phyloP scores from a whole-genome alignment of 2,888 invertebrate genomes.

The Cremastinae sp. region DNA sequence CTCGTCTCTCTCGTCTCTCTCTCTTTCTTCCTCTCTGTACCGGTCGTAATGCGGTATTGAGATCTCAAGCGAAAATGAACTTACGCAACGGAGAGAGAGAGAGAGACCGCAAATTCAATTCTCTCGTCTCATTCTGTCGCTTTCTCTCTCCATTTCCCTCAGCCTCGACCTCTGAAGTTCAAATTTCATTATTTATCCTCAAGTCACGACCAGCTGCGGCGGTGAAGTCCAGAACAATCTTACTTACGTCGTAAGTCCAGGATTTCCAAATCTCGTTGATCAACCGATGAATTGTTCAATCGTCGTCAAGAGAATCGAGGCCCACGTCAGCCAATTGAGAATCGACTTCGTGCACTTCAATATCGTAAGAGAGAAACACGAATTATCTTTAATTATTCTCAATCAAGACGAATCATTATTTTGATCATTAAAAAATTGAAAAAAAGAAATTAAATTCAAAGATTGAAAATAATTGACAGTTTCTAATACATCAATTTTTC shows the following conservation, averaged over 20 bases:
- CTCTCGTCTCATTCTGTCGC: constrained; percentile 15
- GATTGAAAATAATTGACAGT: too few species aligned
- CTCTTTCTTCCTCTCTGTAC: constrained; percentile 9
- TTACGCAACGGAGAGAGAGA: constrained; percentile 42
- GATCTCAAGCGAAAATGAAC: constrained; percentile 45
- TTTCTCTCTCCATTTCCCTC: constrained; percentile 11
- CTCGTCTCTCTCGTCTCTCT: constrained; percentile 13
- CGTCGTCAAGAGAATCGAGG: constrained; percentile 87
- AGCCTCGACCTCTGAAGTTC: constrained; percentile 20
- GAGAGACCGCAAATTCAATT: constrained; percentile 35
- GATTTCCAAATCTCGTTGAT: constrained; percentile 89
- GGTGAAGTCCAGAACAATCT: constrained; percentile 88
- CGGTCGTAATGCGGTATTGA: constrained; percentile 26
- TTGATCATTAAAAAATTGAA: neutral
- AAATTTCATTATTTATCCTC: constrained; percentile 66
- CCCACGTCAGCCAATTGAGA: constrained; percentile 90
- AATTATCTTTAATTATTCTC: constrained; percentile 24
- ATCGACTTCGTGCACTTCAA: constrained; percentile 92
- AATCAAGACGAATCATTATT: neutral
- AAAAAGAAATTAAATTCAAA: too few species aligned
- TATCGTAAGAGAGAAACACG: constrained; percentile 84
- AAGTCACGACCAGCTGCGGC: constrained; percentile 89
- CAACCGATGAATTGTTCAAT: constrained; percentile 87
- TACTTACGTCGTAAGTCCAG: constrained; percentile 91
- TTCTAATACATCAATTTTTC: constrained; percentile 66